Base-by-base conservation (phyloP, 2,888 invertebrate genomes). In the Andrena hattorfiana region DNA sequence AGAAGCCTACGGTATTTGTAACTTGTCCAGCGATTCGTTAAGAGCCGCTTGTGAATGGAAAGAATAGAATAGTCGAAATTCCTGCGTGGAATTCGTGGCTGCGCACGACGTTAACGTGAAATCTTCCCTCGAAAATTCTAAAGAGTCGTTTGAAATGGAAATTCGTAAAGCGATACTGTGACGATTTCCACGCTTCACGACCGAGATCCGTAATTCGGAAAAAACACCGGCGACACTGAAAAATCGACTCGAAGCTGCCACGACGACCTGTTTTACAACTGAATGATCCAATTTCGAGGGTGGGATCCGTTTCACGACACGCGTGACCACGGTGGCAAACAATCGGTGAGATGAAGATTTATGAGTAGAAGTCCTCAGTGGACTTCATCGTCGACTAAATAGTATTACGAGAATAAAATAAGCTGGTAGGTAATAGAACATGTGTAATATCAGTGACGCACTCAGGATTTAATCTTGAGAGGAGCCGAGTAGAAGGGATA, bases 221-320 rank as follows among this genome's bases (percentile, higher is more conserved):
- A 68, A 69, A 79, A 80, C 48, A 7, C 35, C 13, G 7, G 51
- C 30, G 82, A 87, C 88, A 54, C 56, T 82, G 87, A 87, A 80
- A 81, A 74, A 87, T 87, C 84, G 75, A 30, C 59, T 59, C 35
- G 62, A 32, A 59, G 56, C 10, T 30, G 54, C 56, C 80, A 23
- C 71, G 42, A 35, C n/a, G 49, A 48, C 59, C 89, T 91, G 75
- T 81, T 90, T 90, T 91, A 90, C 90, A 91, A 90, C 75, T 91
- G 89, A 90, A 90, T 90, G 82, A 86, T 81, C 87, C 84, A 90
- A 90, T 90, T 90, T 89, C 81, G 77, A 35, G 67, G 74, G 68
- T 63, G 73, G 59, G 32, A 7, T 28, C 59, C 42, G 60, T 76
- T 42, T 62, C 59, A 13, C 81, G 67, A 30, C 20, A 30, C 35